These are phyloP conservation scores for Perognathus longimembris DNA, from an alignment of 2,113 vertebrate genomes.

Conservation along the genomic window DNA sequence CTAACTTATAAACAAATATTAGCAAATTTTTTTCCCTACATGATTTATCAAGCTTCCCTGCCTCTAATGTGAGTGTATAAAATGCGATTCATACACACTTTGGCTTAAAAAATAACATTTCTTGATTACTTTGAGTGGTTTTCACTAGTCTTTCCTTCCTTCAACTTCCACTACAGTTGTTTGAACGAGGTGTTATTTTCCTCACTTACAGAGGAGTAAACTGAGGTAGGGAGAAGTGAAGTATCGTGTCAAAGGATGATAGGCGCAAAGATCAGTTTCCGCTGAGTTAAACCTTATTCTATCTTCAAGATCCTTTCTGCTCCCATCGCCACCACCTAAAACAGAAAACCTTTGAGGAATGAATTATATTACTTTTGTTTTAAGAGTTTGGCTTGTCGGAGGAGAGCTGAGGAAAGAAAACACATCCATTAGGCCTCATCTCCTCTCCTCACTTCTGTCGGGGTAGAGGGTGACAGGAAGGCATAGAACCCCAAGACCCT, in stretches of 20 bases:
- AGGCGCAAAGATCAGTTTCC: not conserved
- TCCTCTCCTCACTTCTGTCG: not conserved
- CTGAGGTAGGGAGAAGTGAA: not conserved
- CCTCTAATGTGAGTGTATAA: not conserved
- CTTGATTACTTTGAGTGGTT: not conserved
- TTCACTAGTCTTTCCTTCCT: not conserved
- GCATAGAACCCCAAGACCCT: not conserved
- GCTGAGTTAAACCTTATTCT: not conserved
- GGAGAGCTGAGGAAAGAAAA: not conserved
- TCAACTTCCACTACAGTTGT: not conserved
- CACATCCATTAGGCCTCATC: too few species aligned
- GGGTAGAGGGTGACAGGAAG: not conserved
- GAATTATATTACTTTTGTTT: not conserved
- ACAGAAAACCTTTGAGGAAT: not conserved
- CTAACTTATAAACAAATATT: slow-evolving; percentile 53
- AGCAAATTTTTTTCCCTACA: slow-evolving; percentile 56
- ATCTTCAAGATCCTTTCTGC: not conserved
- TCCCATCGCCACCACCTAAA: not conserved
- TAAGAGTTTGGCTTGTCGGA: not conserved
- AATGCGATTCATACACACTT: not conserved
- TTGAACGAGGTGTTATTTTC: not conserved
- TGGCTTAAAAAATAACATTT: slow-evolving; percentile 9
- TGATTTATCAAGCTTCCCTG: not conserved
- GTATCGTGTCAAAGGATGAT: not conserved
- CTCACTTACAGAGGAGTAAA: not conserved